Evolutionary conservation across 2,797 vertebrate species (phyloP).

Genomic region (Phoeniculus purpureus): DNA sequence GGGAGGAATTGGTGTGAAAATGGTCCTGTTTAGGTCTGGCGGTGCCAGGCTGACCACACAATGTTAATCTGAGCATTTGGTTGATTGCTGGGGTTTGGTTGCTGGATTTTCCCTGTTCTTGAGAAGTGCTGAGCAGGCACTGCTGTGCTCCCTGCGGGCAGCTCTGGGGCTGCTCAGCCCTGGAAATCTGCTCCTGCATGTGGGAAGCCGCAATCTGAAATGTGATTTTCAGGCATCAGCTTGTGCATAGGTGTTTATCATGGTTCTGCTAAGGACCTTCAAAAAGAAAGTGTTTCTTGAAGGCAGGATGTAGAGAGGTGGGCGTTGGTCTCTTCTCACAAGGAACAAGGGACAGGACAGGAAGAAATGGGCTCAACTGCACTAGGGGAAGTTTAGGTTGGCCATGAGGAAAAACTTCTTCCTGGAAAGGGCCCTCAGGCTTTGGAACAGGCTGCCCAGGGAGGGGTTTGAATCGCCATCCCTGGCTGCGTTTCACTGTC

Average conservation of each 20-base stretch:
- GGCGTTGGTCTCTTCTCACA: too few species aligned
- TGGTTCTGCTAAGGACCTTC: neutral
- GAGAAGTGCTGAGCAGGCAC: neutral
- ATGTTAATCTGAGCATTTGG: fast-evolving
- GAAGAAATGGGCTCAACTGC: too few species aligned
- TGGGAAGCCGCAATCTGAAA: neutral
- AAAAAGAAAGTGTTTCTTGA: neutral
- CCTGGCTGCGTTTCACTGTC: too few species aligned
- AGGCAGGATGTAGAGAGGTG: too few species aligned
- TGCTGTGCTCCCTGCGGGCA: neutral
- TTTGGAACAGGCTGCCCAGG: too few species aligned
- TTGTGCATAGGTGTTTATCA: neutral
- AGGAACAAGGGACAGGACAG: too few species aligned
- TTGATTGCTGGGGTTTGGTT: neutral
- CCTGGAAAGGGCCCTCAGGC: too few species aligned
- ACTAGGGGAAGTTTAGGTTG: too few species aligned
- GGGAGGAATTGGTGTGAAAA: neutral
- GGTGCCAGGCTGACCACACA: neutral
- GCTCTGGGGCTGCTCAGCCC: neutral
- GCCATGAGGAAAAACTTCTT: too few species aligned
- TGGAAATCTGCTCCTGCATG: neutral
- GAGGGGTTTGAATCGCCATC: too few species aligned
- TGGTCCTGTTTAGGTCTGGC: neutral
- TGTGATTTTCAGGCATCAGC: fast-evolving
- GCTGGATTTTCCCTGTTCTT: neutral